A percentile compares a stretch with the other conserved stretches of the same genome.
phyloP scores from a whole-genome alignment of 2,113 vertebrate genomes.

The Neotoma lepida region DNA sequence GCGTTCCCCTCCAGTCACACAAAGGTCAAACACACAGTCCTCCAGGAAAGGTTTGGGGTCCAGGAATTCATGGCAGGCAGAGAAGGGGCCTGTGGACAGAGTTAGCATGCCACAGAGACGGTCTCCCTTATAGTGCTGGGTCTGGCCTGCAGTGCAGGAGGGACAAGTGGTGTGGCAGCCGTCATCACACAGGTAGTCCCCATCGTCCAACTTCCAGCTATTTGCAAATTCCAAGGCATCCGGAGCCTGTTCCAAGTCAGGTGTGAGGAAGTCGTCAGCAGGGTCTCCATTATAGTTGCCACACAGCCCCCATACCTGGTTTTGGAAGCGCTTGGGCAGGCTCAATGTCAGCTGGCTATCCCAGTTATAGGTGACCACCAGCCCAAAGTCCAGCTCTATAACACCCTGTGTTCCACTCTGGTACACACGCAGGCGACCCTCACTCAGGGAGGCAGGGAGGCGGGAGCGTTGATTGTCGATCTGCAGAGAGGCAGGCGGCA shows the following conservation, averaged over 20 bases:
- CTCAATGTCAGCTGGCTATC: slow-evolving; percentile 76
- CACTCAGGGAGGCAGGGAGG: slow-evolving; percentile 75
- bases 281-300: slow-evolving; percentile 85
- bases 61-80: slow-evolving; percentile 76
- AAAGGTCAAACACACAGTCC: slow-evolving; percentile 86
- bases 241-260: fast-evolving
- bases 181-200: slow-evolving; percentile 74
- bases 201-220: slow-evolving; percentile 77
- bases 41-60: slow-evolving; percentile 79
- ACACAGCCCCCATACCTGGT: slow-evolving; percentile 83
- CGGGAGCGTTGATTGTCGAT: slow-evolving; percentile 80
- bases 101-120: slow-evolving; percentile 72
- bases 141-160: slow-evolving; percentile 58
- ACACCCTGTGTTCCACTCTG: slow-evolving; percentile 76
- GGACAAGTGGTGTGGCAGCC: slow-evolving; percentile 75
- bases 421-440: slow-evolving; percentile 69
- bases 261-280: slow-evolving; percentile 73
- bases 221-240: slow-evolving; percentile 64
- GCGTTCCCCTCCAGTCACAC: slow-evolving; percentile 69
- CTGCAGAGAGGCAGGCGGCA: slow-evolving; percentile 53
- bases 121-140: slow-evolving; percentile 39
- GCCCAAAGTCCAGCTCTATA: slow-evolving; percentile 77
- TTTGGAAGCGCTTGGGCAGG: slow-evolving; percentile 72
- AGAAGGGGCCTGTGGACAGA: slow-evolving; percentile 79
- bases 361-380: slow-evolving; percentile 83